Base-by-base conservation (phyloP, 2,113 vertebrate species). In the Falco punctatus region DNA sequence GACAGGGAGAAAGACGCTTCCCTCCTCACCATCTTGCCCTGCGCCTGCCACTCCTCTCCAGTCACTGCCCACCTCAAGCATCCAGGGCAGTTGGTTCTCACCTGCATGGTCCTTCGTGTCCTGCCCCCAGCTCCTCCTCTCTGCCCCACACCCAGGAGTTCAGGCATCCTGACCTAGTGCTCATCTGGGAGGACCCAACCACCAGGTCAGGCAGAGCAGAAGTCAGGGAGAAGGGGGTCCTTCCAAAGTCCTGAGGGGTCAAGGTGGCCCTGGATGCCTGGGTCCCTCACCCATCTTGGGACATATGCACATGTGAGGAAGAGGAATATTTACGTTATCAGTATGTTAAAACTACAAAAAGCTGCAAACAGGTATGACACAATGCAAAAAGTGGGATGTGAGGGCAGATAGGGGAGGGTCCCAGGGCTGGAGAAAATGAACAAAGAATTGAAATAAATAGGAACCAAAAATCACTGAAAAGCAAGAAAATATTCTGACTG, bases 341-440 rank as follows among this genome's bases (percentile, higher is more conserved):
- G 67, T 99, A 99, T 98, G 98, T 98, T 99, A 99, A 99, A 98
- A 98, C 98, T 99, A 99, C 98, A 98, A 92, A 80, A 92, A 98
- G 98, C 98, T 98, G 98, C 98, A 98, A 98, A 98, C 98, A 98
- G 98, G 33, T 20, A 42, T 13, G 42, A n/a, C 20, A 23, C 13
- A 4, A 22, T 3, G 21, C 57, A 59, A n/a, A 11, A 59, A 59
- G 57, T n/a, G 57, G 57, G n/a, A 38, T n/a, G 33, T 13, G 13
- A 42, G 35, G 9, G 35, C 35, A 38, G 35, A 38, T 38, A 42
- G 42, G 42, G 42, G 42, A 4, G 32, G 57, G 20, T 42, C 42
- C 57, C 57, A n/a, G 20, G 20, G 33, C 33, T 58, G 32, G 57
- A 20, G 32, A 21, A n/a, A 59, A 33, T 13, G 20, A 59, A 21